These are phyloP conservation scores for Ptyas mucosa DNA, from an alignment of 2,113 vertebrate genomes.

Conservation along the genomic window DNA sequence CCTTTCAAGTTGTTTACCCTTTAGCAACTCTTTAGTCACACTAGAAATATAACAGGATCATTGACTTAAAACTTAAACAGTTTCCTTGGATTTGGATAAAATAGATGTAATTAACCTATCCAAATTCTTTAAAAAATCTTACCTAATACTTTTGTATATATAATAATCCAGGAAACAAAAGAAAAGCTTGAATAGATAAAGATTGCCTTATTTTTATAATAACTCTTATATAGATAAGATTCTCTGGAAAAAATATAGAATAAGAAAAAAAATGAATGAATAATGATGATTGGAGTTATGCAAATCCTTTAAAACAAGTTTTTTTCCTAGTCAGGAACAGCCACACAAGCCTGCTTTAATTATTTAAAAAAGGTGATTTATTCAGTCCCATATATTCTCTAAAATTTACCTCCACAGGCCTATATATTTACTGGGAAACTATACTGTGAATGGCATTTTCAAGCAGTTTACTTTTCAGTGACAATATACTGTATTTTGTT, in stretches of 20 bases:
- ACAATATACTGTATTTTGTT: not conserved
- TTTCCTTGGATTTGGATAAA: not conserved
- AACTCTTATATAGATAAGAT: not conserved
- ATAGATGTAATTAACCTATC: not conserved
- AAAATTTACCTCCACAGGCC: not conserved
- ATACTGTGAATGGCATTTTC: not conserved
- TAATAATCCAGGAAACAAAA: not conserved
- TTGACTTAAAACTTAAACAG: not conserved
- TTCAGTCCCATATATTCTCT: not conserved
- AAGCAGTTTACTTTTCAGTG: not conserved
- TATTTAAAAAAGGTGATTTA: not conserved
- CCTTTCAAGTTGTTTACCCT: not conserved
- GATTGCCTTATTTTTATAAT: not conserved
- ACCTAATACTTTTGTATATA: not conserved
- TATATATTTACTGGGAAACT: not conserved
- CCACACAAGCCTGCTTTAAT: not conserved
- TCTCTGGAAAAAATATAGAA: not conserved
- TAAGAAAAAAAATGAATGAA: not conserved
- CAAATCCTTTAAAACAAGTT: not conserved
- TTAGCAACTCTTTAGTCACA: not conserved
- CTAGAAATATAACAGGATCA: not conserved
- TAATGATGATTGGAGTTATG: not conserved
- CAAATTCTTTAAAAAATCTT: not conserved
- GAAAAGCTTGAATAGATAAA: not conserved
- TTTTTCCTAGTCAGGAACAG: not conserved